Conservation (phyloP, 2,888 invertebrate genomes). For the Lasioglossum vierecki region DNA sequence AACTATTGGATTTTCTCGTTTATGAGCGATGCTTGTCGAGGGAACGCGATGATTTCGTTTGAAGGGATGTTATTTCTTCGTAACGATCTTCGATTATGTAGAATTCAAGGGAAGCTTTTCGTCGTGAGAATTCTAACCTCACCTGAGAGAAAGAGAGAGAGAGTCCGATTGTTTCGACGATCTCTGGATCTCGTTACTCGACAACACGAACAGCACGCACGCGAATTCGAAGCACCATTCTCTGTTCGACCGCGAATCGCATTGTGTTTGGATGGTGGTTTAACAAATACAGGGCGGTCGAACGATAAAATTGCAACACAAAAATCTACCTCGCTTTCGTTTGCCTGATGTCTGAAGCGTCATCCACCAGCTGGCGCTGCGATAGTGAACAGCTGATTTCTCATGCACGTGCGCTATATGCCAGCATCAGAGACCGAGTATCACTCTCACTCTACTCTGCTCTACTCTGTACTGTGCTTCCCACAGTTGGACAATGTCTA, state of each 20-base stretch:
- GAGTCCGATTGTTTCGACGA: constrained; percentile 29
- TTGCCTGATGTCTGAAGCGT: constrained; percentile 40
- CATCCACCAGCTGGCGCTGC: constrained; percentile 58
- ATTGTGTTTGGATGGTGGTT: constrained; percentile 32
- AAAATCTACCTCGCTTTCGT: constrained; percentile 43
- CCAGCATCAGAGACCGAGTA: neutral
- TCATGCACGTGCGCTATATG: constrained; percentile 64
- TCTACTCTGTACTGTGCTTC: neutral
- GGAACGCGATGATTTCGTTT: neutral
- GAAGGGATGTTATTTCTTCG: neutral
- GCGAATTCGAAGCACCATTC: constrained; percentile 37
- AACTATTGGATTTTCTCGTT: neutral
- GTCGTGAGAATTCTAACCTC: constrained; percentile 60
- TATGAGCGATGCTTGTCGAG: neutral
- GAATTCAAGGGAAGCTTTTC: constrained; percentile 31
- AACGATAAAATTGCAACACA: constrained; percentile 34
- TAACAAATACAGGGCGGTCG: constrained; percentile 3
- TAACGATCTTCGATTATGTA: constrained; percentile 7
- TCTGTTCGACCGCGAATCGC: constrained; percentile 36
- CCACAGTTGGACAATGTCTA: neutral
- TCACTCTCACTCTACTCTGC: neutral
- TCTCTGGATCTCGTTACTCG: constrained; percentile 22
- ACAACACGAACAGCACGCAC: neutral
- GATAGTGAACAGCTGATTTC: constrained; percentile 66
- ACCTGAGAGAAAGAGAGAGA: constrained; percentile 50